These are phyloP conservation scores for Leptinotarsa rubiginosa DNA, from an alignment of 2,888 invertebrate species.

Conservation along the genomic window DNA sequence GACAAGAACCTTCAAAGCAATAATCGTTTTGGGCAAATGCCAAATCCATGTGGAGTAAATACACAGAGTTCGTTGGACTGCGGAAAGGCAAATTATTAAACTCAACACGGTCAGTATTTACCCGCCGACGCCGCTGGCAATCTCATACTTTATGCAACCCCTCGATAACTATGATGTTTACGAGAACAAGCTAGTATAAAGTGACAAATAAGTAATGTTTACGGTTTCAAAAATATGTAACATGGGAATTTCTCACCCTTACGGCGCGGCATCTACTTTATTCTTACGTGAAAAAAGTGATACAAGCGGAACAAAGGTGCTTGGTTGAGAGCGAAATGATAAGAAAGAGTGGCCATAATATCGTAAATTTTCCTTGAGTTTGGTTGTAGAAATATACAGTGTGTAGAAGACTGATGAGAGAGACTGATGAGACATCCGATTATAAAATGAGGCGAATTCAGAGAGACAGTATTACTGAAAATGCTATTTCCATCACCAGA, in stretches of 20 bases:
- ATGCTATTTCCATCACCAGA: too few species aligned
- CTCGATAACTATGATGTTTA: constrained; percentile 19
- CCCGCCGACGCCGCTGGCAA: neutral
- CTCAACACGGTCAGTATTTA: neutral
- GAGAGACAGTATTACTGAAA: too few species aligned
- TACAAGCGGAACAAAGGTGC: constrained; percentile 11
- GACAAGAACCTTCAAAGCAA: too few species aligned
- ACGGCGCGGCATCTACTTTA: constrained; percentile 5
- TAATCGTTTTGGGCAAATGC: too few species aligned
- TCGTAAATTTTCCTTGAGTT: constrained; percentile 1
- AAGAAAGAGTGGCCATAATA: constrained; percentile 13
- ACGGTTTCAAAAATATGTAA: constrained; percentile 20
- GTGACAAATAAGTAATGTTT: constrained; percentile 22
- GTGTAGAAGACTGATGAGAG: too few species aligned
- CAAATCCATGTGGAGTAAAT: neutral
- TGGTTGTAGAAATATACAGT: neutral
- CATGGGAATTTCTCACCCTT: constrained; percentile 19
- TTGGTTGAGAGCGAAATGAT: neutral
- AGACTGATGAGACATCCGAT: too few species aligned
- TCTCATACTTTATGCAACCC: constrained; percentile 16
- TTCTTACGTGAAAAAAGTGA: constrained; percentile 21
- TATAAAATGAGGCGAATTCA: too few species aligned
- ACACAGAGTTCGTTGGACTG: neutral
- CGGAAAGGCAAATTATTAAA: neutral
- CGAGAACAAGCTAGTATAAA: constrained; percentile 22